Conservation (phyloP, 92 coral and sea anemone species). For the Virgularia gustaviana region DNA sequence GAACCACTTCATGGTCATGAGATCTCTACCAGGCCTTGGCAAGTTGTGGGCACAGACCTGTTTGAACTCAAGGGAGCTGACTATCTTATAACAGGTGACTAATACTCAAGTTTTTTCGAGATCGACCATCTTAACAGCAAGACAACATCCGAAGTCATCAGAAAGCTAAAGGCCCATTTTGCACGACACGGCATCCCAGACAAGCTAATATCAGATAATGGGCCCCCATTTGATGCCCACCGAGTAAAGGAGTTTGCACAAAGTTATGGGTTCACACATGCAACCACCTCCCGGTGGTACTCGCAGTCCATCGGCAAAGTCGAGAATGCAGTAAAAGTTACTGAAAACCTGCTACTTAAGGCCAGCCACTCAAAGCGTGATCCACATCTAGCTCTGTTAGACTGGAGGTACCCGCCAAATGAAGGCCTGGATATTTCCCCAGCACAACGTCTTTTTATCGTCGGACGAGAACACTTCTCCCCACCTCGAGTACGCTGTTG, state of each 20-base stretch:
- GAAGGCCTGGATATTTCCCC: constrained; percentile 39
- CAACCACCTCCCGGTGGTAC: constrained; percentile 6
- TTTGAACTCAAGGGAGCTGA: constrained; percentile 21
- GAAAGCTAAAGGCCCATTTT: constrained; percentile 34
- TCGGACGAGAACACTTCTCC: constrained; percentile 27
- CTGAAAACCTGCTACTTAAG: constrained; percentile 29
- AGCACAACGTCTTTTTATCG: constrained; percentile 36
- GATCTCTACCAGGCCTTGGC: constrained; percentile 25
- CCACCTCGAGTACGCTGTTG: constrained; percentile 21
- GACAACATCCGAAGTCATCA: constrained; percentile 27
- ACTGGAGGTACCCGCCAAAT: constrained; percentile 32
- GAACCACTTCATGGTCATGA: constrained; percentile 31
- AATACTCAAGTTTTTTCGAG: constrained; percentile 37
- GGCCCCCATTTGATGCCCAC: not conserved
- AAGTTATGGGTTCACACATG: not conserved
- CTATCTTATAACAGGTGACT: constrained; percentile 33
- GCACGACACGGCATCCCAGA: constrained; percentile 24
- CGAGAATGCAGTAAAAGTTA: constrained; percentile 42
- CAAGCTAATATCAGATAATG: not conserved
- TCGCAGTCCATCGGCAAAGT: constrained; percentile 33
- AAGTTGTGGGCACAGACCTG: constrained; percentile 20
- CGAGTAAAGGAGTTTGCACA: not conserved
- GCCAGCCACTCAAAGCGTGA: constrained; percentile 34
- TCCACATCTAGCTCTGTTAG: constrained; percentile 30
- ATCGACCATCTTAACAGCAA: constrained; percentile 21